Evolutionary conservation across 1,140 invertebrate species (phyloP).

Genomic region (Branchinecta lindahli): DNA sequence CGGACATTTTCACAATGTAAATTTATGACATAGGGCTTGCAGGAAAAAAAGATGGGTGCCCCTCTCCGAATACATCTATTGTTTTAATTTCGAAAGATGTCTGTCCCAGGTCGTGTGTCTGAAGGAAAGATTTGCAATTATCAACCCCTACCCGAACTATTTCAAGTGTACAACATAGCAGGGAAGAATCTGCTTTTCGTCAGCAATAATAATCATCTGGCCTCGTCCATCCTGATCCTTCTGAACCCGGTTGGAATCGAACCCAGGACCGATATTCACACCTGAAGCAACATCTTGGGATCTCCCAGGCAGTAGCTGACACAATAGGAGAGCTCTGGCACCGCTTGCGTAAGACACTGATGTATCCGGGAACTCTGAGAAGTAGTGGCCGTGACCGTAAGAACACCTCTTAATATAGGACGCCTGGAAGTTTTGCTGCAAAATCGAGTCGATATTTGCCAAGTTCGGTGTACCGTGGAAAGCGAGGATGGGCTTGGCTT

Average conservation of each 20-base stretch:
- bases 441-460: slow-evolving; percentile 16
- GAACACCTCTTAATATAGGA: slow-evolving; percentile 6
- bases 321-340: slow-evolving; percentile 6
- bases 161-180: slow-evolving; percentile 11
- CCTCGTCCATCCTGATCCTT: not conserved
- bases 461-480: slow-evolving; percentile 14
- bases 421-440: not conserved
- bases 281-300: not conserved
- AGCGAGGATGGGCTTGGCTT: not conserved
- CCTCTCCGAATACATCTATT: too few species aligned
- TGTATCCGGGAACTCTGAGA: slow-evolving; percentile 13
- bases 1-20: too few species aligned
- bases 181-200: slow-evolving; percentile 15
- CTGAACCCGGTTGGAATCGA: slow-evolving; percentile 11
- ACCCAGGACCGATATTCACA: not conserved
- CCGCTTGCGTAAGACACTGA: not conserved
- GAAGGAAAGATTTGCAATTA: too few species aligned
- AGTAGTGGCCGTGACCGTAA: slow-evolving; percentile 14
- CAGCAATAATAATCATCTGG: slow-evolving; percentile 14
- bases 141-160: too few species aligned
- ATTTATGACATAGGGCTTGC: too few species aligned
- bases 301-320: slow-evolving; percentile 15
- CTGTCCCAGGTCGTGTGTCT: too few species aligned
- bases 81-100: too few species aligned
- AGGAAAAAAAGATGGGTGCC: too few species aligned